Conservation (phyloP, 2,888 invertebrate species). For the Aleiodes alternator region DNA sequence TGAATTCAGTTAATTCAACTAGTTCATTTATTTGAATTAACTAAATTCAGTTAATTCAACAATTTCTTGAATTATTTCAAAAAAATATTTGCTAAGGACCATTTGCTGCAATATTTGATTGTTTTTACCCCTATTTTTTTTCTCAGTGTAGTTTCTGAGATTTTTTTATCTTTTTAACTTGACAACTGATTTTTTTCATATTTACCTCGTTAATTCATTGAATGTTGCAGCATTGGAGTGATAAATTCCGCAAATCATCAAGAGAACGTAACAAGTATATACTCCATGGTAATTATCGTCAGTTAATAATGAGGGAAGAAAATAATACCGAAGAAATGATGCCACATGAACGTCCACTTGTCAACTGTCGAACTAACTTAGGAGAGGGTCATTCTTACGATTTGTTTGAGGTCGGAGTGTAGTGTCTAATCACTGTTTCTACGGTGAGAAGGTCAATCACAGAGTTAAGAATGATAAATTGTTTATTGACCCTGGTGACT, state of each 20-base stretch:
- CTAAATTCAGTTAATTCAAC: too few relatives aligned
- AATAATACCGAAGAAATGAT: conserved; percentile 11
- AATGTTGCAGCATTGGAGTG: not conserved
- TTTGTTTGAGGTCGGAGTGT: conserved; percentile 5
- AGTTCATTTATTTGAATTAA: too few relatives aligned
- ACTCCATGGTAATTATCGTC: not conserved
- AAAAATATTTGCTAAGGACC: too few relatives aligned
- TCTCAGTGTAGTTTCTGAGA: too few relatives aligned
- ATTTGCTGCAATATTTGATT: too few relatives aligned
- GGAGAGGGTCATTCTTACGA: conserved; percentile 20
- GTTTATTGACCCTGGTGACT: conserved; percentile 17
- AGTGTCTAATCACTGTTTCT: not conserved
- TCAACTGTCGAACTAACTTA: conserved; percentile 16
- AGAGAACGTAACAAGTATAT: not conserved
- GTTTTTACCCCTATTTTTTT: too few relatives aligned
- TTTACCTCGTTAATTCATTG: not conserved
- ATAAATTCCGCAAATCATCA: conserved; percentile 13
- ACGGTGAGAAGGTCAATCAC: conserved; percentile 18
- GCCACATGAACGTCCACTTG: conserved; percentile 12
- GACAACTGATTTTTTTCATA: too few relatives aligned
- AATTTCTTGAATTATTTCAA: too few relatives aligned
- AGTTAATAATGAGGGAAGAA: conserved; percentile 7
- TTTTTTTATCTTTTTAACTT: too few relatives aligned
- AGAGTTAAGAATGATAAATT: conserved; percentile 8
- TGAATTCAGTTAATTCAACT: too few relatives aligned